Conservation (phyloP, 2,113 vertebrate genomes). For the Athene noctua region DNA sequence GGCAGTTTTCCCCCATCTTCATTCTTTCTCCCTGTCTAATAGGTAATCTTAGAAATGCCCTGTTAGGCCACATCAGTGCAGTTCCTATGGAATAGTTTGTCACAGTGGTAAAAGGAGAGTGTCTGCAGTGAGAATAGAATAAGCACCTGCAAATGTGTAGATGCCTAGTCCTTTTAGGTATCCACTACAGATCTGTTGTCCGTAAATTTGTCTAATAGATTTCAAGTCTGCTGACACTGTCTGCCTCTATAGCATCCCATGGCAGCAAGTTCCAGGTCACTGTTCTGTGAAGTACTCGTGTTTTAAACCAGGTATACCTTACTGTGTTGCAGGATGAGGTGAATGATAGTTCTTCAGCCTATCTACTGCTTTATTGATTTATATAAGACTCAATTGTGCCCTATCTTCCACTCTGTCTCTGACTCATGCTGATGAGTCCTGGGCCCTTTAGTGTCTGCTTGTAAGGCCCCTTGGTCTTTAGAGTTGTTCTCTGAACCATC, state of each 20-base stretch:
- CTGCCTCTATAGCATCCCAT: neutral
- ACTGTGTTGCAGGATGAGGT: neutral
- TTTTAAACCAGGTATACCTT: neutral
- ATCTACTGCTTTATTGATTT: neutral
- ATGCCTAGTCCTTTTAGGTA: neutral
- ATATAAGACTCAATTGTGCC: neutral
- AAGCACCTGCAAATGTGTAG: neutral
- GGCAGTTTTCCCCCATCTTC: fast-evolving
- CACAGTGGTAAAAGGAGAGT: neutral
- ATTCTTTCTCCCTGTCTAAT: neutral
- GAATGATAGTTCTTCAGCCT: neutral
- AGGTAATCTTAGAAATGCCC: neutral
- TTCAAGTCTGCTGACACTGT: neutral
- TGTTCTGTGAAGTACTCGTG: neutral
- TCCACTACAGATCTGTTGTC: neutral
- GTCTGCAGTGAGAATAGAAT: neutral
- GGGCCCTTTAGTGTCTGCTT: neutral
- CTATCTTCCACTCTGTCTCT: neutral
- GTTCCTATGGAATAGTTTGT: neutral
- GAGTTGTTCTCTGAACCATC: neutral
- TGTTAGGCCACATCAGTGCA: neutral
- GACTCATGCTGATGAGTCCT: neutral
- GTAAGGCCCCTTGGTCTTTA: neutral
- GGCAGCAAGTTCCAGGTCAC: neutral
- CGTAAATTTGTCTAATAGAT: neutral